Evolutionary conservation across 2,113 vertebrate genomes (phyloP), one percentile per base, ranked within the genome.

Genomic region (Balaeniceps rex): DNA sequence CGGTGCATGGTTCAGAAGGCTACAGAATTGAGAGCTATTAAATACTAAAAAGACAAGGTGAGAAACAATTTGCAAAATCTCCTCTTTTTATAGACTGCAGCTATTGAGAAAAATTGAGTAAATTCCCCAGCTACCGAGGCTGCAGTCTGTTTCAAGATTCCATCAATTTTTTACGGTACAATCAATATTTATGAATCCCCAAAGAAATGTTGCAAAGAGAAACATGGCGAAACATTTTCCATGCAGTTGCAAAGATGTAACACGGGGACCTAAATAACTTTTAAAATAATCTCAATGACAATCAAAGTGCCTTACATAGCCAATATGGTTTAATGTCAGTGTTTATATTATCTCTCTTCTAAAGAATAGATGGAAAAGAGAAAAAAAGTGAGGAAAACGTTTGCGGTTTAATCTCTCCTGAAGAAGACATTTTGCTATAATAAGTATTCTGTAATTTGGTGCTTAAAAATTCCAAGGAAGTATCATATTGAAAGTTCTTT

Each of bases 161-260:
- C 98, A 99, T 99, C 98, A 98, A 99, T 99, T 99, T 99, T 99
- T 99, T 99, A 99, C 98, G 98, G 98, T 99, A 98, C 98, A 98
- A 99, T 99, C 99, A 99, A 99, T 99, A 99, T 99, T 99, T 99
- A 99, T 99, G 99, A 99, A 99, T 98, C 99, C 99, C 99, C 85
- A 97, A 99, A 99, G 99, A 99, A 98, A 98, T 98, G 98, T 98
- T 97, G 98, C 98, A 98, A 98, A 99, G 98, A 99, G 98, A 98
- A 98, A 99, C 98, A 98, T 98, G 98, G 97, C 79, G 55, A 97
- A 98, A 98, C 97, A 94, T 98, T 98, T 98, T 98, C 98, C 97
- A 97, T 97, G 97, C 97, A 94, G 97, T 98, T 97, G 97, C 97
- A 97, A 96, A 98, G 98, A 97, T 97, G 97, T 96, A 98, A 98